phyloP scores from a whole-genome alignment of 2,113 vertebrate species.

The Callaeas wilsoni region DNA sequence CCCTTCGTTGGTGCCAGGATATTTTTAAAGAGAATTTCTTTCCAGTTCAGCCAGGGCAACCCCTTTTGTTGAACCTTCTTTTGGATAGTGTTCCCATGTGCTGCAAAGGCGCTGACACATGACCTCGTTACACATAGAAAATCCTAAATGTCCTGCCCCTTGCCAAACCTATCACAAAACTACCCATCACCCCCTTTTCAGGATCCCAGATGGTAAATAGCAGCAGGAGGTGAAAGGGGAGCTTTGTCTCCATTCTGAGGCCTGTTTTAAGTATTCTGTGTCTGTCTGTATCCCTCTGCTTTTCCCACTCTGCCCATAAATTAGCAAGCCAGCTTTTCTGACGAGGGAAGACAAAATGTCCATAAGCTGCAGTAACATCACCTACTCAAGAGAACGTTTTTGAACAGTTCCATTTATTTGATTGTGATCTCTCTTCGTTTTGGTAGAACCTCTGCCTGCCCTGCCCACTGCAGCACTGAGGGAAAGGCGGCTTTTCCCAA shows the following conservation, averaged over 20 bases:
- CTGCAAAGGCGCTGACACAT: slow-evolving; percentile 76
- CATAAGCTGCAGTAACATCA: slow-evolving; percentile 37
- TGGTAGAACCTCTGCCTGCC: background rate
- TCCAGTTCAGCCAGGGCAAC: slow-evolving; percentile 70
- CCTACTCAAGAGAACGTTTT: background rate
- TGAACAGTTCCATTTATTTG: background rate
- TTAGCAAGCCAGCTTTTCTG: slow-evolving; percentile 68
- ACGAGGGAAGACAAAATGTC: slow-evolving; percentile 52
- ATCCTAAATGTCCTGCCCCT: slow-evolving; percentile 67
- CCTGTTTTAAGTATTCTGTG: slow-evolving; percentile 68
- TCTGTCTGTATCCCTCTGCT: slow-evolving; percentile 67
- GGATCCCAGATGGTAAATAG: slow-evolving; percentile 75
- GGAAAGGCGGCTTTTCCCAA: background rate
- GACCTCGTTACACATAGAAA: slow-evolving; percentile 75
- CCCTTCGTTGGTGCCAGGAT: background rate
- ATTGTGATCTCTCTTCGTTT: background rate
- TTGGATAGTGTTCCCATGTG: slow-evolving; percentile 71
- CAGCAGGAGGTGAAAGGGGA: slow-evolving; percentile 65
- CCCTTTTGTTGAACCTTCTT: slow-evolving; percentile 67
- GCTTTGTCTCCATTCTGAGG: slow-evolving; percentile 66
- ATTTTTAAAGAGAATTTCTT: slow-evolving; percentile 56
- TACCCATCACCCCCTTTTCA: slow-evolving; percentile 67
- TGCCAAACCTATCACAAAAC: slow-evolving; percentile 66
- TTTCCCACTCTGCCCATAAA: slow-evolving; percentile 67
- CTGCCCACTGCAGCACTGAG: background rate